These are phyloP conservation scores for Euglossa dilemma DNA, from an alignment of 1,140 invertebrate species.

Conservation along the genomic window DNA sequence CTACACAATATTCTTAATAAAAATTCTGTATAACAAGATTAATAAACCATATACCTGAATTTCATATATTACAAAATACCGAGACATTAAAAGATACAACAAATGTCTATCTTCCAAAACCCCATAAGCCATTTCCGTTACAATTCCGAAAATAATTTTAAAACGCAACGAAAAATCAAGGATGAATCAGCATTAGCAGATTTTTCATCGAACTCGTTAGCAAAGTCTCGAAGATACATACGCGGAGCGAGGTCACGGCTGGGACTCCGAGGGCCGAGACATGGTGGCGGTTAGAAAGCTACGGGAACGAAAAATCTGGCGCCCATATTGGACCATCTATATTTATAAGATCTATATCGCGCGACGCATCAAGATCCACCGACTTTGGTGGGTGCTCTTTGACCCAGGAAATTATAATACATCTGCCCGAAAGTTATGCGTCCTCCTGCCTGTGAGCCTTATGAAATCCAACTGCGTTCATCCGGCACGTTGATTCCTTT, in stretches of 20 bases:
- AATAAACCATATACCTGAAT: too few species aligned
- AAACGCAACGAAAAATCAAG: too few species aligned
- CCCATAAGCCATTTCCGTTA: too few species aligned
- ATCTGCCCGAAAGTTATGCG: constrained; percentile 53
- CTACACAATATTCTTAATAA: too few species aligned
- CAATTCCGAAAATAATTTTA: too few species aligned
- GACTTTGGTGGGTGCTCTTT: constrained; percentile 42
- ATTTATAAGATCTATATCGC: constrained; percentile 77
- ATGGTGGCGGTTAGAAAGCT: constrained; percentile 1
- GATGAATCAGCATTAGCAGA: neutral
- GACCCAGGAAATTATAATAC: constrained; percentile 65
- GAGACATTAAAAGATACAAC: too few species aligned
- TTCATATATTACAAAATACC: too few species aligned
- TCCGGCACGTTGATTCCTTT: constrained; percentile 39
- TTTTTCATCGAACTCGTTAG: neutral
- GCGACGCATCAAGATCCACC: constrained; percentile 42
- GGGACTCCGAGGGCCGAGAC: neutral
- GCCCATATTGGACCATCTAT: constrained; percentile 71
- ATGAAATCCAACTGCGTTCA: constrained; percentile 28
- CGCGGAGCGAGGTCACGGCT: neutral
- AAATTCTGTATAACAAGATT: too few species aligned
- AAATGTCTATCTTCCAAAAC: too few species aligned
- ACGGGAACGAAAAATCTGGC: constrained; percentile 35
- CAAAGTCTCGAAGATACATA: neutral
- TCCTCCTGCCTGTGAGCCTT: neutral